Conservation (phyloP, 1,140 invertebrate species). For the Dinothrombium tinctorium region DNA sequence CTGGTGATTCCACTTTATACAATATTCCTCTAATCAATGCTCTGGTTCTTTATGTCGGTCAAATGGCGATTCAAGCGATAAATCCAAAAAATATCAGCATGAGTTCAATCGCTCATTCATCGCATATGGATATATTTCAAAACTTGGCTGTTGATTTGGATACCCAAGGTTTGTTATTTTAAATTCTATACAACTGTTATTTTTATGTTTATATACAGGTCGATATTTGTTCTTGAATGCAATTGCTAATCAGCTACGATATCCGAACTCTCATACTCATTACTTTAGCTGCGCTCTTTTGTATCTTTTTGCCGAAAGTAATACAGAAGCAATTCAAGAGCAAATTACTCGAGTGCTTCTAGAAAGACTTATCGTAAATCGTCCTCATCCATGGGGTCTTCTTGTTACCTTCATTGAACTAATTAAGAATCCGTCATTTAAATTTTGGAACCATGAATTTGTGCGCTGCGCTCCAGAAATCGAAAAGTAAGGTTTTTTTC, state of each 20-base stretch:
- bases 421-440: slow-evolving; percentile 95
- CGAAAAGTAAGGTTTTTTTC: slow-evolving; percentile 49
- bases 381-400: slow-evolving; percentile 96
- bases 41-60: slow-evolving; percentile 87
- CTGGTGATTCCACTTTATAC: slow-evolving; percentile 22
- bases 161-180: slow-evolving; percentile 46
- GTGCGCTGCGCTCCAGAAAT: slow-evolving; percentile 97
- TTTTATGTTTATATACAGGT: slow-evolving; percentile 23
- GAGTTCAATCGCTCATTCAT: slow-evolving; percentile 82
- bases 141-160: slow-evolving; percentile 91
- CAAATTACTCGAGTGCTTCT: slow-evolving; percentile 63
- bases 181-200: slow-evolving; percentile 3
- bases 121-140: slow-evolving; percentile 99
- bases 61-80: slow-evolving; percentile 53
- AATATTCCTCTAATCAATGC: slow-evolving; percentile 92
- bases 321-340: slow-evolving; percentile 80
- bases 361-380: slow-evolving; percentile 85
- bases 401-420: slow-evolving; percentile 97
- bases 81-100: slow-evolving; percentile 62
- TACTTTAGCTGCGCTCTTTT: slow-evolving; percentile 94
- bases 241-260: slow-evolving; percentile 90
- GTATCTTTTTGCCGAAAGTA: slow-evolving; percentile 92
- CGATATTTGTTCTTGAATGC: slow-evolving; percentile 90
- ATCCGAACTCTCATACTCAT: slow-evolving; percentile 97
- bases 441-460: slow-evolving; percentile 98